Base-by-base conservation (phyloP, 2,888 invertebrate species). In the Scaptodrosophila latifasciaeformis region DNA sequence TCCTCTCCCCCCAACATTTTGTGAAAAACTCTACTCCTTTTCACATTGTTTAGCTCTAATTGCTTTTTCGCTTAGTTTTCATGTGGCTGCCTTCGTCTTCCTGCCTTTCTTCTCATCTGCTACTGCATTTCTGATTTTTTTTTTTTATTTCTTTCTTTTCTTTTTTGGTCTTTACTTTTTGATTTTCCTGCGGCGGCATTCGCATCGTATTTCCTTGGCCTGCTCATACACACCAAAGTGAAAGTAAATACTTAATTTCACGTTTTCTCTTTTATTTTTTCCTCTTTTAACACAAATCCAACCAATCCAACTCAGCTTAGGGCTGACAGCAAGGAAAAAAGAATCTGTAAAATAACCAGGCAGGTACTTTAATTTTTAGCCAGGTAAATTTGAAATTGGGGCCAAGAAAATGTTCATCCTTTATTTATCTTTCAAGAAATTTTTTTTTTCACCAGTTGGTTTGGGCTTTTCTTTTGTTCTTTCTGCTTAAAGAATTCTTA, bases 231-330 rank as follows among this genome's bases (percentile, higher is more conserved):
- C 19, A 54, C 51, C 53, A 52, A 65, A 59, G 59, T 65, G 72
- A 76, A 72, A 80, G 80, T 80, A 77, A 80, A 74, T 77, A 80
- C 81, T 74, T 80, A 77, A 80, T 64, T 63, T 69, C 55, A 60
- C 57, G 4, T 5, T 3, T 5, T 3, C 4, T 24, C 24, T 7
- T 24, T 24, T 24, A 24, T 24, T 7, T 24, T 7, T 24, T 24
- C 24, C 24, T 24, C n/a, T n/a, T n/a, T 24, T 24, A 5, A 24
- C 24, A 3, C 24, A 7, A n/a, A n/a, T n/a, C n/a, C n/a, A n/a
- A n/a, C n/a, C n/a, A n/a, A n/a, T n/a, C n/a, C n/a, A n/a, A n/a
- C n/a, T n/a, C n/a, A n/a, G n/a, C n/a, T n/a, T n/a, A n/a, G n/a
- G n/a, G n/a, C n/a, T n/a, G n/a, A n/a, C n/a, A n/a, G n/a, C n/a